Percentiles rank a stretch among this genome's conserved stretches.
These are phyloP conservation scores for Geotrypetes seraphini DNA, from an alignment of 2,797 vertebrate genomes.

Conservation along the genomic window DNA sequence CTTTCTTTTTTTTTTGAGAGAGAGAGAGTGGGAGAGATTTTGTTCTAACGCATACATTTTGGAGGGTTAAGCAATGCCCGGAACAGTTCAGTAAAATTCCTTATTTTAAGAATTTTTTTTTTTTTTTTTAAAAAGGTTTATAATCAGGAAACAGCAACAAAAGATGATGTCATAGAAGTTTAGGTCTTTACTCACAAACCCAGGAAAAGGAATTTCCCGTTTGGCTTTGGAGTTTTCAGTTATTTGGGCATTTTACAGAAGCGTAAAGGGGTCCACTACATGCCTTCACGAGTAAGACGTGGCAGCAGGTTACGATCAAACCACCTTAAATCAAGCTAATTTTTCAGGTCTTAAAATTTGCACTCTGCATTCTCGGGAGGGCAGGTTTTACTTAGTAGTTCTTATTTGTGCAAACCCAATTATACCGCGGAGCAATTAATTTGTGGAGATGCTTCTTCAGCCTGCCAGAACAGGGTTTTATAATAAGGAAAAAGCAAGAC, in stretches of 20 bases:
- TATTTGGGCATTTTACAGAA: slow-evolving; percentile 2
- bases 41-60: too few relatives aligned
- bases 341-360: not conserved
- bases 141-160: slow-evolving; percentile 15
- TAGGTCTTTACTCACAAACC: slow-evolving; percentile 11
- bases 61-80: not conserved
- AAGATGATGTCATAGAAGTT: slow-evolving; percentile 11
- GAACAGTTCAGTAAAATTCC: not conserved
- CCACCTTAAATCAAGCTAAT: not conserved
- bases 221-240: too few relatives aligned
- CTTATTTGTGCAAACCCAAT: too few relatives aligned
- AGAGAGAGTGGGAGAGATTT: not conserved
- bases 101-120: slow-evolving; percentile 7
- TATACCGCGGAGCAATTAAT: not conserved
- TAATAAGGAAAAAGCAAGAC: too few relatives aligned
- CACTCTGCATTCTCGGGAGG: too few relatives aligned
- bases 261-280: not conserved
- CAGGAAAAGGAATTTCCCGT: not conserved
- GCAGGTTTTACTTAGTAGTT: too few relatives aligned
- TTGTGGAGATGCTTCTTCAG: slow-evolving; percentile 3
- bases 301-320: not conserved
- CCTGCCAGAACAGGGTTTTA: too few relatives aligned
- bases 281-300: not conserved
- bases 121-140: slow-evolving; percentile 20
- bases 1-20: too few relatives aligned